phyloP scores from a whole-genome alignment of 2,888 invertebrate genomes.

The Erpobdella octoculata region DNA sequence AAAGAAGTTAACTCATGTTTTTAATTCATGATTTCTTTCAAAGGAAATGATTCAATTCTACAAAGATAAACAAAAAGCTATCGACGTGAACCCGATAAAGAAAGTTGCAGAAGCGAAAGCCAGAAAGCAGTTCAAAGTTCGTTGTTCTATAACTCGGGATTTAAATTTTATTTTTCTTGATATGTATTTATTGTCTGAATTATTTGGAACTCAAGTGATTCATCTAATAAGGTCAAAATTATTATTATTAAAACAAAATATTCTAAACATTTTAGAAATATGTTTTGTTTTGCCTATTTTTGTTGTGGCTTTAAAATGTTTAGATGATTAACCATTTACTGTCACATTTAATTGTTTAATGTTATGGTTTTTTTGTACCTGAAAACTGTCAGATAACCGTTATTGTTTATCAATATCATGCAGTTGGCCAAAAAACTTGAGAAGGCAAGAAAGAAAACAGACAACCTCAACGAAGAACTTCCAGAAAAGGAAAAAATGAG shows the following conservation, averaged over 20 bases:
- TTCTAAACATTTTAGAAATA: too few species aligned
- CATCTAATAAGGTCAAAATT: too few species aligned
- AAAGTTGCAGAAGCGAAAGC: conserved; percentile 96
- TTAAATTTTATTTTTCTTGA: neutral
- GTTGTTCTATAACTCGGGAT: neutral
- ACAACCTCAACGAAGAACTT: conserved; percentile 78
- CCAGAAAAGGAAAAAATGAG: conserved; percentile 85
- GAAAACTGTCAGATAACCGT: too few species aligned
- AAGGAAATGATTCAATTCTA: conserved; percentile 74
- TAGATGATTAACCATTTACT: too few species aligned
- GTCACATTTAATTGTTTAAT: too few species aligned
- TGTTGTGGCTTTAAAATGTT: too few species aligned
- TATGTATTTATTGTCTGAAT: too few species aligned
- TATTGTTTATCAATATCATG: too few species aligned
- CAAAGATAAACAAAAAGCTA: conserved; percentile 64
- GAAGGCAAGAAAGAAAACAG: conserved; percentile 88
- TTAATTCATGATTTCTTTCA: neutral
- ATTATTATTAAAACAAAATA: too few species aligned
- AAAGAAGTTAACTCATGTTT: too few species aligned
- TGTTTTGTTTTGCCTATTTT: too few species aligned
- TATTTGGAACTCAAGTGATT: too few species aligned
- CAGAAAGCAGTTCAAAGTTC: conserved; percentile 84
- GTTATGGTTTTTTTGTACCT: neutral
- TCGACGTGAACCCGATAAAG: conserved; percentile 90
- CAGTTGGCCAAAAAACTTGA: conserved; percentile 67